These are phyloP conservation scores for Emmelina monodactyla DNA, from an alignment of 2,888 invertebrate genomes.

Conservation along the genomic window DNA sequence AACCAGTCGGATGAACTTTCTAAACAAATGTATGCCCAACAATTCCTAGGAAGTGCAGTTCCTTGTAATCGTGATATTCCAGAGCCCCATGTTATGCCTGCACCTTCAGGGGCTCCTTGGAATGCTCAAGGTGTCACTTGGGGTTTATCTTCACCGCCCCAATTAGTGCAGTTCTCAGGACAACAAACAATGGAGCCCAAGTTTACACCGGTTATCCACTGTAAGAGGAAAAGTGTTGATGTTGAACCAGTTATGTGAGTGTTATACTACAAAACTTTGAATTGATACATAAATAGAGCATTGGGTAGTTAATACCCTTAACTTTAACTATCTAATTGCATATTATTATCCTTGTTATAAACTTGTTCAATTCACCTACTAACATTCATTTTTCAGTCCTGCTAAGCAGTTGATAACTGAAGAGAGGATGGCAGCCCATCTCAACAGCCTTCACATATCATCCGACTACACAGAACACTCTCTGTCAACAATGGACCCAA, in stretches of 20 bases:
- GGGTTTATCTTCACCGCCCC: conserved; percentile 50
- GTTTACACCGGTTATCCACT: conserved; percentile 32
- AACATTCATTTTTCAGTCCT: conserved; percentile 46
- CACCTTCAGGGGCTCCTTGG: conserved; percentile 55
- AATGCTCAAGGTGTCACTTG: conserved; percentile 61
- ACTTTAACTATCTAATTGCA: too few relatives aligned
- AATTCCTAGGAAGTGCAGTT: conserved; percentile 31
- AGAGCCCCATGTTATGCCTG: conserved; percentile 42
- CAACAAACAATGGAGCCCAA: conserved; percentile 26
- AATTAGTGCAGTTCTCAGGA: conserved; percentile 54
- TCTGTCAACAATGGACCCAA: conserved; percentile 27
- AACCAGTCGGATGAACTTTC: conserved; percentile 43
- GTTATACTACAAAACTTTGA: conserved; percentile 3
- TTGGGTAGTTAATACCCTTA: too few relatives aligned
- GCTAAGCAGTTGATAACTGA: conserved; percentile 82
- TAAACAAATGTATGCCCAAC: conserved; percentile 48
- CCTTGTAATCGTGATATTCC: conserved; percentile 26
- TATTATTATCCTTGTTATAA: too few relatives aligned
- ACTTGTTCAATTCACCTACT: too few relatives aligned
- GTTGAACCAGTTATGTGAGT: conserved; percentile 61
- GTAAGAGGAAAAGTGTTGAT: conserved; percentile 52
- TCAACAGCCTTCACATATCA: conserved; percentile 77
- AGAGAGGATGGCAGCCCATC: conserved; percentile 84
- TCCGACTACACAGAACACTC: conserved; percentile 46
- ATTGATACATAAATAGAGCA: not conserved